Percentiles rank a stretch among this genome's conserved stretches.
Evolutionary conservation across 2,113 vertebrate genomes (phyloP).

Genomic region (Sciurus niger): DNA sequence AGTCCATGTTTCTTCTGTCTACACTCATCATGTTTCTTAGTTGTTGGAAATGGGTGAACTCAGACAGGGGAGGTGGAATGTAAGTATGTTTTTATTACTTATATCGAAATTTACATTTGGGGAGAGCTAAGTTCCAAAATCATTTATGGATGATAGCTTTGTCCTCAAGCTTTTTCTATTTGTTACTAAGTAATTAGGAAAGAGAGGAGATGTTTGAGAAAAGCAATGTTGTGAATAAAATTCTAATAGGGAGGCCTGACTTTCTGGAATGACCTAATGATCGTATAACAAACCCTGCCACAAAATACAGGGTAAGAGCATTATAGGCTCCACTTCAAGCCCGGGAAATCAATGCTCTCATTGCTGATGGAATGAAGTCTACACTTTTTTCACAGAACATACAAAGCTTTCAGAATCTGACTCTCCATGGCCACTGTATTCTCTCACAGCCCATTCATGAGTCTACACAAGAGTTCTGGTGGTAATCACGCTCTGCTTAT

Average conservation of each 20-base stretch:
- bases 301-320: not conserved
- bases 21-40: not conserved
- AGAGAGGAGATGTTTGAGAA: not conserved
- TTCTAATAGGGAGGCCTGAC: not conserved
- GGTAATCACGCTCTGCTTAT: not conserved
- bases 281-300: not conserved
- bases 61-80: not conserved
- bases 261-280: not conserved
- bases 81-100: not conserved
- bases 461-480: not conserved
- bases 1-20: not conserved
- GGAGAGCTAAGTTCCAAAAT: not conserved
- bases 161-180: not conserved
- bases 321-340: too few relatives aligned
- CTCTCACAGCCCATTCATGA: not conserved
- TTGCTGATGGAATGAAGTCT: not conserved
- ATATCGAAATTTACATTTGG: conserved; percentile 18
- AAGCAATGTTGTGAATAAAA: not conserved
- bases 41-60: not conserved
- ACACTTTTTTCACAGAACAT: not conserved
- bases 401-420: not conserved
- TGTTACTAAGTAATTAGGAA: not conserved
- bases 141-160: not conserved
- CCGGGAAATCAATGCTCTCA: not conserved
- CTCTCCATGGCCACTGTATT: rapidly evolving